Conservation (phyloP, 1,140 invertebrate genomes). For the Microplitis demolitor region DNA sequence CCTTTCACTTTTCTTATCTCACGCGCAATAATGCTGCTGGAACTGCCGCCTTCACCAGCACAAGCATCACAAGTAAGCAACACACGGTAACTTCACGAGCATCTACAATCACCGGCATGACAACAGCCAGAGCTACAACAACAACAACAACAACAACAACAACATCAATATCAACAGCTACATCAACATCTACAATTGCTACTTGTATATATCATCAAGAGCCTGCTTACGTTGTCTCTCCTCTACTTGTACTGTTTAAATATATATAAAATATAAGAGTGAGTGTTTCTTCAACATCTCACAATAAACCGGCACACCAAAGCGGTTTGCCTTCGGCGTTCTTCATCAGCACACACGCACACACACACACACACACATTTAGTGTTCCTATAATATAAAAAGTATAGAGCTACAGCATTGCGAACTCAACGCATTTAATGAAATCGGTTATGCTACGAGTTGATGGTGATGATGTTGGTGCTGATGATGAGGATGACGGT, state of each 20-base stretch:
- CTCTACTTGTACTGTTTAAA: background rate
- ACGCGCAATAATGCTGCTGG: slow-evolving; percentile 18
- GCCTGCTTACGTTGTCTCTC: background rate
- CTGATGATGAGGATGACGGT: no score
- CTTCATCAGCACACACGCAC: slow-evolving; percentile 23
- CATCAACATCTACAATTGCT: no score
- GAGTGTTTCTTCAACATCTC: background rate
- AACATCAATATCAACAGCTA: no score
- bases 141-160: background rate
- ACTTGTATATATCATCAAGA: no score
- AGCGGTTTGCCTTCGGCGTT: slow-evolving; percentile 48
- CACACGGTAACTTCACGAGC: no score
- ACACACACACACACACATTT: slow-evolving; percentile 7
- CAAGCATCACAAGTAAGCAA: background rate
- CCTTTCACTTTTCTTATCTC: slow-evolving; percentile 55
- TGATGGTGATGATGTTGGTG: background rate
- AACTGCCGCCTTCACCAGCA: background rate
- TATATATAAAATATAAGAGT: background rate
- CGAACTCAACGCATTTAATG: background rate
- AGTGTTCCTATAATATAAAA: no score
- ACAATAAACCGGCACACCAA: slow-evolving; percentile 28
- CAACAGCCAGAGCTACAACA: background rate
- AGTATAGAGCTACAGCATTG: no score
- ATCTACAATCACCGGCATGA: background rate
- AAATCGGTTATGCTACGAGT: background rate